These are phyloP conservation scores for Penaeus vannamei DNA, from an alignment of 1,140 invertebrate genomes.

Conservation along the genomic window DNA sequence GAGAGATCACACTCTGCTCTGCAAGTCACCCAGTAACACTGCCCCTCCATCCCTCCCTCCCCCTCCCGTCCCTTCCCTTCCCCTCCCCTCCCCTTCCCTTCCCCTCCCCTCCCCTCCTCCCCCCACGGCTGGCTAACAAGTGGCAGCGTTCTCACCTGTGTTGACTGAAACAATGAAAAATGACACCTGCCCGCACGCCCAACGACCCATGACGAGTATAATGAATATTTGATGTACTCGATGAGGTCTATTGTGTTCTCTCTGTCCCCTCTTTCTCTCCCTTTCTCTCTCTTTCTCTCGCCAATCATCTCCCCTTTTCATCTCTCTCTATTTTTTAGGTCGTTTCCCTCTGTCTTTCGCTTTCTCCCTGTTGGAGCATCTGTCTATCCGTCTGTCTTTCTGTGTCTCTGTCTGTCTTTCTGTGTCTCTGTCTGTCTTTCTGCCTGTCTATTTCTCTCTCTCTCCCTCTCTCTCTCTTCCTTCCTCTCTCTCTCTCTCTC, in stretches of 20 bases:
- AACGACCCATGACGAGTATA: conserved; percentile 48
- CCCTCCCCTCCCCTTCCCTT: neutral
- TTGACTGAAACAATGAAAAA: conserved; percentile 49
- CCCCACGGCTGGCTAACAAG: neutral
- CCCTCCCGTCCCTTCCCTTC: neutral
- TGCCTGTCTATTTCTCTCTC: neutral
- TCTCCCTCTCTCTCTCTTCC: neutral
- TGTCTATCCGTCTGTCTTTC: neutral
- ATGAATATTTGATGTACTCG: conserved; percentile 52
- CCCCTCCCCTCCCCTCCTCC: neutral
- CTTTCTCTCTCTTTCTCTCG: neutral
- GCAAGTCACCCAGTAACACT: too few species aligned
- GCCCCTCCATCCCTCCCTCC: neutral
- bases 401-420: neutral
- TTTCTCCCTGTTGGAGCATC: too few species aligned
- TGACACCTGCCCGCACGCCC: conserved; percentile 25
- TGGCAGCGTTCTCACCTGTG: conserved; percentile 45
- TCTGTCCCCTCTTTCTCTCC: neutral
- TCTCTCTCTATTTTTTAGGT: too few species aligned
- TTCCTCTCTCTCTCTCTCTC: neutral
- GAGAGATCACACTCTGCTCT: too few species aligned
- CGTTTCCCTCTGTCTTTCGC: too few species aligned
- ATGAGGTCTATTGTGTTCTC: conserved; percentile 29
- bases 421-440: neutral
- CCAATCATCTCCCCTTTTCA: neutral